phyloP scores from a whole-genome alignment of 92 coral and sea anemone species.

The Anthopleura xanthogrammica region DNA sequence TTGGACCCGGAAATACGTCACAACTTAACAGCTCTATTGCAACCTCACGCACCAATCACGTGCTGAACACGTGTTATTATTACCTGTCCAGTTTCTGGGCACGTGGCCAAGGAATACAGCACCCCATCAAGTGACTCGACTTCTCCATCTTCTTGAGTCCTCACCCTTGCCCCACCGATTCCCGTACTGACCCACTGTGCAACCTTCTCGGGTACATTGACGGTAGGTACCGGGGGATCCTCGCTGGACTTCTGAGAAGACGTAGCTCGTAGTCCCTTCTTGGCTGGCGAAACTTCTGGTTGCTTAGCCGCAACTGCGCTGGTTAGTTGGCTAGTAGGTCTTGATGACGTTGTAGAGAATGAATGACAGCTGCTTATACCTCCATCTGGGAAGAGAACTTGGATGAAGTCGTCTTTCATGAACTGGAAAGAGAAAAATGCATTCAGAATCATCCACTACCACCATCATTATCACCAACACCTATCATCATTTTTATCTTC shows the following conservation, averaged over 20 bases:
- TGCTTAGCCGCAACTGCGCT: constrained; percentile 52
- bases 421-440: constrained; percentile 34
- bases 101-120: constrained; percentile 77
- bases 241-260: constrained; percentile 64
- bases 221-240: constrained; percentile 68
- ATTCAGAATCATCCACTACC: too few species aligned
- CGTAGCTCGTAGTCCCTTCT: constrained; percentile 48
- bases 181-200: constrained; percentile 88
- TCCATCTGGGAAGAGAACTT: constrained; percentile 91
- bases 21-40: too few species aligned
- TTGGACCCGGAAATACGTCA: too few species aligned
- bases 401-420: constrained; percentile 68
- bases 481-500: too few species aligned
- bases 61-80: constrained; percentile 6
- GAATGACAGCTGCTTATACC: constrained; percentile 78
- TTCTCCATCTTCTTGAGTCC: constrained; percentile 68
- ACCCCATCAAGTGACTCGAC: constrained; percentile 60
- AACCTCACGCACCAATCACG: too few species aligned
- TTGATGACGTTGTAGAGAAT: constrained; percentile 49
- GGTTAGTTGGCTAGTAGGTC: constrained; percentile 51
- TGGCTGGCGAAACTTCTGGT: constrained; percentile 52
- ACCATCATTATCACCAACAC: too few species aligned
- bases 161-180: constrained; percentile 68
- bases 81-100: constrained; percentile 88
- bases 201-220: constrained; percentile 58